phyloP scores from a whole-genome alignment of 1,140 invertebrate genomes.

The Cherax destructor region DNA sequence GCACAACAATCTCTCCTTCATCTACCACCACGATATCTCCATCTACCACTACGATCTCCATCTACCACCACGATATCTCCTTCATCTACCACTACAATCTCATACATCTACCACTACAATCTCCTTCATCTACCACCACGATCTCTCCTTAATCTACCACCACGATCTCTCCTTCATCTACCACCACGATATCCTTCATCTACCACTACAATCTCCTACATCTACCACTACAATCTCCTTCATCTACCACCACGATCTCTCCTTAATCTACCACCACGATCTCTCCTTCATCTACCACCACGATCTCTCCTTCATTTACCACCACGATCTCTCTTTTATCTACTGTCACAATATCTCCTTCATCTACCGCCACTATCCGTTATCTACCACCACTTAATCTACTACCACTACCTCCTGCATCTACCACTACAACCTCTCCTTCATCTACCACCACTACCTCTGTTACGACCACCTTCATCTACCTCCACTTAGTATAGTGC shows the following conservation, averaged over 20 bases:
- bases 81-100: too few relatives aligned
- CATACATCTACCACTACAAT: too few relatives aligned
- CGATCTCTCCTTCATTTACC: background rate
- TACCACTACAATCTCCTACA: too few relatives aligned
- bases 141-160: too few relatives aligned
- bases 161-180: too few relatives aligned
- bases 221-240: background rate
- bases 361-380: background rate
- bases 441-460: background rate
- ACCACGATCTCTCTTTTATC: background rate
- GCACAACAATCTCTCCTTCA: too few relatives aligned
- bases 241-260: background rate
- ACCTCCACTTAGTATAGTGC: background rate
- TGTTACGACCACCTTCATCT: conserved; percentile 9
- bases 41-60: too few relatives aligned
- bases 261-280: background rate
- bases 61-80: too few relatives aligned
- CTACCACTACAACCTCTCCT: background rate
- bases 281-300: background rate
- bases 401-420: too few relatives aligned
- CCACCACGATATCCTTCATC: too few relatives aligned
- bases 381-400: background rate
- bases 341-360: conserved; percentile 39
- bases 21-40: too few relatives aligned
- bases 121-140: too few relatives aligned